phyloP scores from a whole-genome alignment of 1,140 invertebrate genomes.

The Drosophila quadrilineata region DNA sequence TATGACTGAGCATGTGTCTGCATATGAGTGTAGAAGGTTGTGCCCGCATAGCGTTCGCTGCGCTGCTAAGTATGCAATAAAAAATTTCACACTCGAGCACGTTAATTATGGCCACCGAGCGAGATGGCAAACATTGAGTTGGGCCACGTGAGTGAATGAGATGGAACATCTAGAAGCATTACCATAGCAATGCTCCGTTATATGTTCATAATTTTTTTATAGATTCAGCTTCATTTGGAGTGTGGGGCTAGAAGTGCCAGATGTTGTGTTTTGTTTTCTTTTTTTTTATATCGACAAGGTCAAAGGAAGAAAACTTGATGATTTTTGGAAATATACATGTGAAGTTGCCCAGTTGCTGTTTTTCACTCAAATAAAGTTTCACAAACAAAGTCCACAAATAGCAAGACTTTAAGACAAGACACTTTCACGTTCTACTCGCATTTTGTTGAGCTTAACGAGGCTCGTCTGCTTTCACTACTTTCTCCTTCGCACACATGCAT shows the following conservation, averaged over 20 bases:
- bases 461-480: background rate
- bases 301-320: background rate
- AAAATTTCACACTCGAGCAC: constrained; percentile 75
- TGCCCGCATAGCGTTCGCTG: background rate
- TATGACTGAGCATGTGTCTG: constrained; percentile 10
- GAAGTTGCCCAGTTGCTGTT: background rate
- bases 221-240: background rate
- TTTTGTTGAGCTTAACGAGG: constrained; percentile 2
- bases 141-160: background rate
- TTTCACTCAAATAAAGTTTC: background rate
- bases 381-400: no score
- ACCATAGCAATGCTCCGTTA: constrained; percentile 12
- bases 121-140: no score
- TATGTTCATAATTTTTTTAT: constrained; percentile 14
- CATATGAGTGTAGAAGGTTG: background rate
- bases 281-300: background rate
- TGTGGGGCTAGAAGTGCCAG: background rate
- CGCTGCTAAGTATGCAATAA: constrained; percentile 72
- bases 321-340: no score
- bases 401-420: no score
- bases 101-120: constrained; percentile 62
- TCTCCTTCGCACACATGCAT: background rate
- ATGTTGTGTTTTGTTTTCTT: no score
- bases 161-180: constrained; percentile 2
- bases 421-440: background rate